Base-by-base conservation (phyloP, 2,113 vertebrate species). In the Gadus macrocephalus region DNA sequence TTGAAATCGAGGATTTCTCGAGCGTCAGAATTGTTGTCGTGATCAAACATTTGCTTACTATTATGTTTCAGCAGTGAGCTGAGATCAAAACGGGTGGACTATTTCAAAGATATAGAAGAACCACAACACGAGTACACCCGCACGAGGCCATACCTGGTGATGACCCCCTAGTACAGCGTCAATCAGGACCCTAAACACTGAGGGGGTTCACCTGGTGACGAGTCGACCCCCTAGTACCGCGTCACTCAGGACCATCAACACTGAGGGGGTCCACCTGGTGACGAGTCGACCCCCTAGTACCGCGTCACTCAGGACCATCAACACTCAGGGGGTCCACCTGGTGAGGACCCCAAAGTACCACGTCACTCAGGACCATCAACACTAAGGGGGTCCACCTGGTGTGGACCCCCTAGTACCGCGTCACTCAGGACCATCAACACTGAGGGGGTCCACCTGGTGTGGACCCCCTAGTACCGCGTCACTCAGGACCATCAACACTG, bases 251-350 rank as follows among this genome's bases (percentile, higher is more conserved):
- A 25, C 25, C 25, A 25, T 25, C 25, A 25, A 25, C 25, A 25
- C 25, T 2, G 25, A 25, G 25, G 25, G 25, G 25, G 25, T 25
- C 25, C 88, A 89, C 89, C 62, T 74, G 76, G 79, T 68, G 78
- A 14, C 64, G 2, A 25, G 25, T 25, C 2, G 65, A 61, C 42
- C 15, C 56, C 77, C 69, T 17, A 67, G 12, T 62, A 68, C 70
- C 38, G 79, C 76, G 69, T 87, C 78, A 64, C 60, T 82, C 66
- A 35, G 31, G 42, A 25, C 25, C 25, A 25, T 25, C 25, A 25
- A 25, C 25, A 25, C 25, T 25, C 1, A 25, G 25, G 25, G 25
- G 25, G 25, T 25, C 25, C 88, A 89, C 89, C 62, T 74, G 76
- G 79, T 68, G 78, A 14, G 62, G 65, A 61, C 42, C 15, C 56